Conservation (phyloP, 2,888 invertebrate species). For the Terebella lapidaria region DNA sequence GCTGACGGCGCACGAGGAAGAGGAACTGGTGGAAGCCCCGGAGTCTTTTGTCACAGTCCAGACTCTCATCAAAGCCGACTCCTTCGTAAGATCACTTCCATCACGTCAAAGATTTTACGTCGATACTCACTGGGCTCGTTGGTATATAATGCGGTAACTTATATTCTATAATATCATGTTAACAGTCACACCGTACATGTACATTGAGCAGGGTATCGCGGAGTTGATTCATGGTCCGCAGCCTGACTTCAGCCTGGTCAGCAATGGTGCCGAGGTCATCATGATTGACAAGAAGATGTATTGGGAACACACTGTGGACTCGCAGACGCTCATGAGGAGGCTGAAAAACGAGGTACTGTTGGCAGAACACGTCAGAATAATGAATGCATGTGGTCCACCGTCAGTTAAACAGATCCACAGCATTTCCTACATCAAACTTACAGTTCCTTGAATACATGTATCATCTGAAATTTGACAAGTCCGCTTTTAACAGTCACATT, state of each 20-base stretch:
- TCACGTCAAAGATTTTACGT: no score
- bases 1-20: not conserved
- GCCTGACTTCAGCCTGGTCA: conserved; percentile 38
- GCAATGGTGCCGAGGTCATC: conserved; percentile 42
- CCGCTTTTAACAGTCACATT: no score
- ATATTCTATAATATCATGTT: no score
- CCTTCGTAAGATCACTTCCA: not conserved
- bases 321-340: not conserved
- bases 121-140: no score
- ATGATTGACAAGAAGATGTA: conserved; percentile 36
- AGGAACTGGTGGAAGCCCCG: not conserved
- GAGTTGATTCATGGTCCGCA: conserved; percentile 33
- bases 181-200: no score
- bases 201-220: conserved; percentile 30
- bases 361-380: no score
- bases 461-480: no score
- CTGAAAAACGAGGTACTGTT: not conserved
- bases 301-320: conserved; percentile 27
- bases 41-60: not conserved
- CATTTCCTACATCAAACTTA: no score
- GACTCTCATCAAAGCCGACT: not conserved
- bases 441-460: no score
- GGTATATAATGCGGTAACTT: no score
- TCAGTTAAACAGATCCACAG: no score
- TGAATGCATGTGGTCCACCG: no score